These are phyloP conservation scores for Campylorhamphus procurvoides DNA, from an alignment of 2,113 vertebrate species.

Conservation along the genomic window DNA sequence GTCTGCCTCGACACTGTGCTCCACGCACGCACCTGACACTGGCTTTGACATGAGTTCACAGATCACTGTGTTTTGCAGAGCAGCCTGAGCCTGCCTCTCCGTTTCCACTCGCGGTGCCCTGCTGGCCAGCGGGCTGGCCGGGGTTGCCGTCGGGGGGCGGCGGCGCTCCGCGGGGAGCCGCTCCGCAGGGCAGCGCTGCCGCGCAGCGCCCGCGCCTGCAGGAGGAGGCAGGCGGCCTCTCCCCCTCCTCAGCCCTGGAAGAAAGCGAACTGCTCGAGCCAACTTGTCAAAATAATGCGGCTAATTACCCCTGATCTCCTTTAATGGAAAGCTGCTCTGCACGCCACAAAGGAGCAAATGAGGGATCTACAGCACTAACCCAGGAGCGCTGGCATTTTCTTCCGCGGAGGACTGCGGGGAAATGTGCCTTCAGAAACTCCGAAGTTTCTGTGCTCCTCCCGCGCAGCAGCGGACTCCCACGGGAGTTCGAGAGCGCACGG, in stretches of 20 bases:
- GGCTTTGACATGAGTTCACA: neutral
- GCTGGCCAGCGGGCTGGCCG: neutral
- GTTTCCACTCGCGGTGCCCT: fast-evolving
- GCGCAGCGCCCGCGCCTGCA: neutral
- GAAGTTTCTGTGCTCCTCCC: neutral
- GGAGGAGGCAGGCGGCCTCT: neutral
- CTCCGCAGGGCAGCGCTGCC: neutral
- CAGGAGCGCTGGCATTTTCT: slow-evolving; percentile 54
- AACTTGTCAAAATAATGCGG: slow-evolving; percentile 86
- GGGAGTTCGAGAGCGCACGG: neutral
- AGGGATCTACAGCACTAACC: slow-evolving; percentile 66
- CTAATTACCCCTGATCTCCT: slow-evolving; percentile 84
- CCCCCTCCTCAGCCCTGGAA: slow-evolving; percentile 47
- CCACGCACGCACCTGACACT: neutral
- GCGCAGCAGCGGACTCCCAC: neutral
- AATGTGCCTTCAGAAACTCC: neutral
- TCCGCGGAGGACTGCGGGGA: slow-evolving; percentile 18
- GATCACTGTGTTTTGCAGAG: fast-evolving
- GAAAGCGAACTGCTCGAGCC: slow-evolving; percentile 75
- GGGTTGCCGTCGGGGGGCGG: neutral
- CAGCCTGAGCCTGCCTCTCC: neutral
- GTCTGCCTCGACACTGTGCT: neutral
- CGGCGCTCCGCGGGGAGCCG: neutral
- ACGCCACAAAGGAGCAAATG: slow-evolving; percentile 78
- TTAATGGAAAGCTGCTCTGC: slow-evolving; percentile 80